phyloP scores from a whole-genome alignment of 2,888 invertebrate genomes.

The Spicauda simplicius region DNA sequence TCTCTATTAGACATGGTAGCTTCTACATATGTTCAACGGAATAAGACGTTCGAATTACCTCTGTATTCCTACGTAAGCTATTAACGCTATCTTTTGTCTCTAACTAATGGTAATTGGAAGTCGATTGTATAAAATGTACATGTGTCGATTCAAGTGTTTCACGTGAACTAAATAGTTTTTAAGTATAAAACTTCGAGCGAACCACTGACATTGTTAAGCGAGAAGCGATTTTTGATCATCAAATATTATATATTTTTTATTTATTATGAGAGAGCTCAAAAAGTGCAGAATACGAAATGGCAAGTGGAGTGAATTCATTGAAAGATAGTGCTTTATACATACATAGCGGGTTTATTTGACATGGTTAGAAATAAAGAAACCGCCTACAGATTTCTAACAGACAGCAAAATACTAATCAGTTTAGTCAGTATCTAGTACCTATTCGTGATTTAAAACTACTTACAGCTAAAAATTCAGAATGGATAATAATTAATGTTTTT shows the following conservation, averaged over 20 bases:
- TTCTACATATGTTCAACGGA: too few species aligned
- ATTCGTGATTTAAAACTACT: too few species aligned
- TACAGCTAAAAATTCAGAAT: too few species aligned
- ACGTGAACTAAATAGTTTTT: neutral
- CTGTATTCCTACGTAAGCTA: neutral
- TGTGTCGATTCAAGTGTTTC: slow-evolving; percentile 3
- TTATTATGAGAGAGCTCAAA: neutral
- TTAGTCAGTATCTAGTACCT: too few species aligned
- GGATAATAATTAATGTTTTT: too few species aligned
- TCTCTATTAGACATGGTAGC: too few species aligned
- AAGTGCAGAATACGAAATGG: slow-evolving; percentile 1
- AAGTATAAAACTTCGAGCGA: neutral
- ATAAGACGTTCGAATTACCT: neutral
- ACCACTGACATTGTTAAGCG: neutral
- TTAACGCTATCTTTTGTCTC: neutral
- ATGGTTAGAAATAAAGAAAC: neutral
- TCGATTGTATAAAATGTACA: slow-evolving; percentile 3
- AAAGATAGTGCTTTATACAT: neutral
- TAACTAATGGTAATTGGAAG: neutral
- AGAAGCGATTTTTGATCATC: neutral
- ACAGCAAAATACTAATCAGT: too few species aligned
- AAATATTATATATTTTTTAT: neutral
- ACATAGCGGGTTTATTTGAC: neutral
- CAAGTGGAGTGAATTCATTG: neutral
- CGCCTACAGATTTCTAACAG: too few species aligned